phyloP scores from a whole-genome alignment of 2,888 invertebrate genomes.

The Patella pellucida region DNA sequence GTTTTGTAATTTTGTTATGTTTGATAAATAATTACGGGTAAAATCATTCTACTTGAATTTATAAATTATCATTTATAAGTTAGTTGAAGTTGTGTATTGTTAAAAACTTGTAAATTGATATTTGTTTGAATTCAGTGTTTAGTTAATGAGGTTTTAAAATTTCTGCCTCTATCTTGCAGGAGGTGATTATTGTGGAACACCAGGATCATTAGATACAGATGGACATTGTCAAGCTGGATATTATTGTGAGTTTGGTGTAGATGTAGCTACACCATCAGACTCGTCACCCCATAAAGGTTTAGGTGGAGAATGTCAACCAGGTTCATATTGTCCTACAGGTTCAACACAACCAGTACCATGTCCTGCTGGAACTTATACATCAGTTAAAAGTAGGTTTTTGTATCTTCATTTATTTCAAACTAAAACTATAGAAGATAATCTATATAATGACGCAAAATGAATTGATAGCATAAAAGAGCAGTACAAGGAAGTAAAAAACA shows the following conservation, averaged over 20 bases:
- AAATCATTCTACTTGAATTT: not conserved
- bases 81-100: too few species aligned
- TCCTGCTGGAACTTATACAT: slow-evolving; percentile 60
- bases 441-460: too few species aligned
- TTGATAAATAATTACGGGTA: slow-evolving; percentile 40
- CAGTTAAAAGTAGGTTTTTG: slow-evolving; percentile 45
- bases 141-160: too few species aligned
- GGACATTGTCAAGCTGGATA: slow-evolving; percentile 57
- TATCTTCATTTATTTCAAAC: too few species aligned
- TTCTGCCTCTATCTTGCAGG: slow-evolving; percentile 43
- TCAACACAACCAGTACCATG: slow-evolving; percentile 51
- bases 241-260: slow-evolving; percentile 60
- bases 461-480: too few species aligned
- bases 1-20: too few species aligned
- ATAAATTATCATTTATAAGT: too few species aligned
- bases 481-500: too few species aligned
- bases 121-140: too few species aligned
- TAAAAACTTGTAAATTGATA: too few species aligned
- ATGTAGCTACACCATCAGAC: slow-evolving; percentile 53
- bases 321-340: slow-evolving; percentile 64
- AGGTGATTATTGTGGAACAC: slow-evolving; percentile 62
- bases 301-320: slow-evolving; percentile 61
- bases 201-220: slow-evolving; percentile 55
- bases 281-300: slow-evolving; percentile 47
- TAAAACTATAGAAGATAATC: too few species aligned